phyloP scores from a whole-genome alignment of 2,113 vertebrate genomes.

The Myanophis thanlyinensis region DNA sequence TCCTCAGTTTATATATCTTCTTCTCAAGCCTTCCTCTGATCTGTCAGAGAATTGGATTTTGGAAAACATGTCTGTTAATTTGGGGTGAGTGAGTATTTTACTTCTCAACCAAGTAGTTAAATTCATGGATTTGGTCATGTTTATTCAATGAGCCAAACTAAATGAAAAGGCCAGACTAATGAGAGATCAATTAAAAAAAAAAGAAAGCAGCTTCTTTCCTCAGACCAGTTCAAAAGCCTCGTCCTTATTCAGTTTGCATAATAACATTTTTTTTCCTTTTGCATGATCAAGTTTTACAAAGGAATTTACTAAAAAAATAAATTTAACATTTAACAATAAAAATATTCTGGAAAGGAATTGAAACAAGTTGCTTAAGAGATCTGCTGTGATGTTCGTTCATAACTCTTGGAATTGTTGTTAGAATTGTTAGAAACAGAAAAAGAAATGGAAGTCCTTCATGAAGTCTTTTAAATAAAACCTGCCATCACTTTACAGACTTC shows the following conservation, averaged over 20 bases:
- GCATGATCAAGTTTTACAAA: not conserved
- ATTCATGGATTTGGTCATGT: not conserved
- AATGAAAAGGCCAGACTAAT: not conserved
- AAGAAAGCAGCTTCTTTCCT: not conserved
- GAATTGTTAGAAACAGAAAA: not conserved
- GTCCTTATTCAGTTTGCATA: not conserved
- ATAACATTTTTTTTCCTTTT: not conserved
- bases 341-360: slow-evolving; percentile 10
- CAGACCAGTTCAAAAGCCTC: not conserved
- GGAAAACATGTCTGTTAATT: not conserved
- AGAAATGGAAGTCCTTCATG: not conserved
- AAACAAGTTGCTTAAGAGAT: slow-evolving; percentile 12
- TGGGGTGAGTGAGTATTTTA: not conserved
- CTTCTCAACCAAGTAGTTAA: not conserved
- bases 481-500: slow-evolving; percentile 11
- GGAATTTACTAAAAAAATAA: not conserved
- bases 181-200: not conserved
- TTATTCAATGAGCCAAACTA: not conserved
- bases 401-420: slow-evolving; percentile 17
- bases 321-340: not conserved
- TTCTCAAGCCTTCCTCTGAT: not conserved
- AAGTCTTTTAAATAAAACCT: slow-evolving; percentile 24
- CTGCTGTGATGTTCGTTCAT: slow-evolving; percentile 18
- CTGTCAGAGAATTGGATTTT: not conserved
- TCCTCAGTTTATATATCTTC: not conserved